Percentiles rank a stretch among this genome's conserved stretches.
Evolutionary conservation across 2,888 invertebrate species (phyloP).

Genomic region (Drosophila bunnanda): DNA sequence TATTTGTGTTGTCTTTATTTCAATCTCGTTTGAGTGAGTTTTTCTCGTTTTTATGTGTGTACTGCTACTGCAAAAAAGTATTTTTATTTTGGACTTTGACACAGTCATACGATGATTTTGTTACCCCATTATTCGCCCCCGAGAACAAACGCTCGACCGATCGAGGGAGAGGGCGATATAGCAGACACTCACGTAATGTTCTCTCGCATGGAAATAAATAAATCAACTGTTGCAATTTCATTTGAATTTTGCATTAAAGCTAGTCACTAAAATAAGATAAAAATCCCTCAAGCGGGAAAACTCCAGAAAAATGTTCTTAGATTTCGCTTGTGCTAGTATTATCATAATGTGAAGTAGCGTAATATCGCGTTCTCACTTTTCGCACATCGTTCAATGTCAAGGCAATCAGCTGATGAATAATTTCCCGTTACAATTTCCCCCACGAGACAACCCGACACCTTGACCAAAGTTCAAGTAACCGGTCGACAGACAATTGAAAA

Average conservation of each 20-base stretch:
- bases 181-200: conserved; percentile 27
- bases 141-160: conserved; percentile 36
- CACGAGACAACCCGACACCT: conserved; percentile 17
- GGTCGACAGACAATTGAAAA: conserved; percentile 8
- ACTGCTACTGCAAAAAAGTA: conserved; percentile 59
- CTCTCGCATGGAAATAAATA: conserved; percentile 15
- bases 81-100: conserved; percentile 80
- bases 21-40: conserved; percentile 57
- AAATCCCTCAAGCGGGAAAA: no score
- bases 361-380: conserved; percentile 25
- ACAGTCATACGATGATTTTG: conserved; percentile 79
- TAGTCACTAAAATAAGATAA: no score
- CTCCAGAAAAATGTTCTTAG: no score
- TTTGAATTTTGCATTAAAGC: conserved; percentile 38
- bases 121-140: conserved; percentile 64
- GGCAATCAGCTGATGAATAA: conserved; percentile 37
- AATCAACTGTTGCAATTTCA: conserved; percentile 38
- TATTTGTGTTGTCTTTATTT: conserved; percentile 47
- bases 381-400: conserved; percentile 36
- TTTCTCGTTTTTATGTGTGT: conserved; percentile 50
- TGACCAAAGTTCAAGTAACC: conserved; percentile 43
- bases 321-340: no score
- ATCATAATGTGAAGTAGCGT: no score
- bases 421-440: conserved; percentile 39
- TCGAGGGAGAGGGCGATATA: conserved; percentile 5